These are phyloP conservation scores for Rhagophthalmus giganteus DNA, from an alignment of 2,888 invertebrate genomes.

Conservation along the genomic window DNA sequence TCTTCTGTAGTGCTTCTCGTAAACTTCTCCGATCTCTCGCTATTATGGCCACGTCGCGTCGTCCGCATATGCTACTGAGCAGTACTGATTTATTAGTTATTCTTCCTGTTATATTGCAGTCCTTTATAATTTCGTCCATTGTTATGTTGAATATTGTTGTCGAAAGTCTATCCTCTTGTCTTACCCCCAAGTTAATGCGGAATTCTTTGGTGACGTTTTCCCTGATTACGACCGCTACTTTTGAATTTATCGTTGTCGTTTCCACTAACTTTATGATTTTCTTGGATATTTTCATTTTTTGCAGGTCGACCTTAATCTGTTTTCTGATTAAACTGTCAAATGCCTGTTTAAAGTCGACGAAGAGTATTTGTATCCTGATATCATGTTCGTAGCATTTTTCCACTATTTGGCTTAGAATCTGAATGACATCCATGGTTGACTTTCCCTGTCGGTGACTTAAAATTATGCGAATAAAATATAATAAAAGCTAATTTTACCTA, in stretches of 20 bases:
- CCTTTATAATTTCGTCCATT: constrained; percentile 3
- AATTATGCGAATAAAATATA: too few species aligned
- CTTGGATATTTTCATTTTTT: too few species aligned
- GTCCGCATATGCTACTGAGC: constrained; percentile 2
- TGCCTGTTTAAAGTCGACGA: constrained; percentile 2
- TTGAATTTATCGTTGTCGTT: constrained; percentile 2
- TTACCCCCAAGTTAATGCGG: constrained; percentile 2
- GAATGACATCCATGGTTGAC: constrained; percentile 5
- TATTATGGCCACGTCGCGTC: constrained; percentile 3
- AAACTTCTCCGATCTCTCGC: too few species aligned
- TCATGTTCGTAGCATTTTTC: too few species aligned
- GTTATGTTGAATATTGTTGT: constrained; percentile 1
- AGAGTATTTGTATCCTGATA: not conserved
- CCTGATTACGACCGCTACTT: not conserved
- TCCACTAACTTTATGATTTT: constrained; percentile 1
- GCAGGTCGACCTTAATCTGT: too few species aligned
- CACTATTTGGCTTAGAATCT: too few species aligned
- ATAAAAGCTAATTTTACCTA: too few species aligned
- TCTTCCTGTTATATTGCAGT: constrained; percentile 2
- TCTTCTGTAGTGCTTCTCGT: too few species aligned
- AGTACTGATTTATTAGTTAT: constrained; percentile 3
- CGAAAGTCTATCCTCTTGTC: too few species aligned
- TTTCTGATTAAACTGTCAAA: too few species aligned
- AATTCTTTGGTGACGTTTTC: not conserved
- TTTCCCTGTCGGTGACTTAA: not conserved